Evolutionary conservation across 2,113 vertebrate species (phyloP).

Genomic region (Aspidoscelis tigris): DNA sequence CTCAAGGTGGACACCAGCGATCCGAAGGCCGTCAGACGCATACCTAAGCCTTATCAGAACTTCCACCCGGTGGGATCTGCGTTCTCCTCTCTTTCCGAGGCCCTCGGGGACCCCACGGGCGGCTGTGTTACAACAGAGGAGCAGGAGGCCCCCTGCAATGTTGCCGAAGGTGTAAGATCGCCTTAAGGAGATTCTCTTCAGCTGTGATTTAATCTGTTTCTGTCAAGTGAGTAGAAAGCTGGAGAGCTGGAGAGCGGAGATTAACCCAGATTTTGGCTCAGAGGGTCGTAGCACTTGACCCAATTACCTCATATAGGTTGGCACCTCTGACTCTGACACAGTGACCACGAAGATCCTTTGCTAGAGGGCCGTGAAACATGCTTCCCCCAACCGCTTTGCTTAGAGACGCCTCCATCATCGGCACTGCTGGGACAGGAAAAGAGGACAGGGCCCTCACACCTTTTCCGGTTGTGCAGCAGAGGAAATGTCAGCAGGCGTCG

Average conservation of each 20-base stretch:
- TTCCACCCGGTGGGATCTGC: no score
- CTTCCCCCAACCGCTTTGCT: background rate
- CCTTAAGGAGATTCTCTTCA: slow-evolving; percentile 5
- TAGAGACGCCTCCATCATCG: background rate
- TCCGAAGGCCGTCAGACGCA: background rate
- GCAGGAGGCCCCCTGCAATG: background rate
- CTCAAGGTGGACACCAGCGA: background rate
- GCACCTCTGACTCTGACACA: slow-evolving; percentile 7
- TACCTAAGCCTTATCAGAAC: background rate
- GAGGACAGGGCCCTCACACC: no score
- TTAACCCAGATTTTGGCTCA: slow-evolving; percentile 21
- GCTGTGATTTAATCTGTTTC: slow-evolving; percentile 12
- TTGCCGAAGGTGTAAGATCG: background rate
- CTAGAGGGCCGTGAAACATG: background rate
- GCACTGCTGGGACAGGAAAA: no score
- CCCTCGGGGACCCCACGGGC: no score
- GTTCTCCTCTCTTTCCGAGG: background rate
- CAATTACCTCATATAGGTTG: slow-evolving; percentile 32
- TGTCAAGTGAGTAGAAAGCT: slow-evolving; percentile 7
- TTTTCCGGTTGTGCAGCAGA: no score
- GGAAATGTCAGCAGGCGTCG: no score
- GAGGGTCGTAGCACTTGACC: slow-evolving; percentile 35
- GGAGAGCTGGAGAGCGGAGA: slow-evolving; percentile 8
- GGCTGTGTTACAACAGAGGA: background rate
- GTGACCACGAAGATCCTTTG: background rate